Percentiles rank a stretch among this genome's conserved stretches.
These are phyloP conservation scores for Perca flavescens DNA, from an alignment of 2,113 vertebrate genomes.

Conservation along the genomic window DNA sequence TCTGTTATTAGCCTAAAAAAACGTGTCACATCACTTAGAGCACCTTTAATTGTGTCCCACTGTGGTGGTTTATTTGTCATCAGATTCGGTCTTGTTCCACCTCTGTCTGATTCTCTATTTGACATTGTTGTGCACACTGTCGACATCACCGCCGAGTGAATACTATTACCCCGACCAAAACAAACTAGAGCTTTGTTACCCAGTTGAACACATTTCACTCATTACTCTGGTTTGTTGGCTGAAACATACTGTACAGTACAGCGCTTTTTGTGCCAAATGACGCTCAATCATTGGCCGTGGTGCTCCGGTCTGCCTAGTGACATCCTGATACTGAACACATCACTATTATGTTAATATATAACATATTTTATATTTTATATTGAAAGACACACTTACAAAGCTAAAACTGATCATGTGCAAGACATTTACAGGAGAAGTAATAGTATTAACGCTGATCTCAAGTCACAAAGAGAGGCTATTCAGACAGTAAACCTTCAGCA, in stretches of 20 bases:
- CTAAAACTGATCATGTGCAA: background rate
- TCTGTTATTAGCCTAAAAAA: no score
- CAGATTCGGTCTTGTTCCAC: background rate
- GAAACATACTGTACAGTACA: slow-evolving; percentile 21
- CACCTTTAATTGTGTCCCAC: background rate
- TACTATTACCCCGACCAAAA: slow-evolving; percentile 53
- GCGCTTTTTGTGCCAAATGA: slow-evolving; percentile 42
- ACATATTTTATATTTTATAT: background rate
- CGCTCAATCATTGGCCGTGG: slow-evolving; percentile 31
- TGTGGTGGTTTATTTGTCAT: slow-evolving; percentile 37
- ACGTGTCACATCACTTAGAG: no score
- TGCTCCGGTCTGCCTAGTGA: slow-evolving; percentile 12
- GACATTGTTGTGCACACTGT: slow-evolving; percentile 19
- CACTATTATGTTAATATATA: background rate
- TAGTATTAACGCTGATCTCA: background rate
- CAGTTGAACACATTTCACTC: slow-evolving; percentile 36
- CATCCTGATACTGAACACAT: background rate
- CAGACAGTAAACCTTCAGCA: slow-evolving; percentile 14
- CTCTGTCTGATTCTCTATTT: slow-evolving; percentile 26
- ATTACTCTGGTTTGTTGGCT: slow-evolving; percentile 31
- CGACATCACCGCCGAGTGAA: slow-evolving; percentile 64
- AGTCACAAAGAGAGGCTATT: slow-evolving; percentile 17
- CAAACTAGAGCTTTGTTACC: slow-evolving; percentile 66
- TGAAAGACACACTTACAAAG: background rate
- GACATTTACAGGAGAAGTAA: background rate